These are phyloP conservation scores for Notamacropus eugenii DNA, from an alignment of 2,797 vertebrate species.

Conservation along the genomic window DNA sequence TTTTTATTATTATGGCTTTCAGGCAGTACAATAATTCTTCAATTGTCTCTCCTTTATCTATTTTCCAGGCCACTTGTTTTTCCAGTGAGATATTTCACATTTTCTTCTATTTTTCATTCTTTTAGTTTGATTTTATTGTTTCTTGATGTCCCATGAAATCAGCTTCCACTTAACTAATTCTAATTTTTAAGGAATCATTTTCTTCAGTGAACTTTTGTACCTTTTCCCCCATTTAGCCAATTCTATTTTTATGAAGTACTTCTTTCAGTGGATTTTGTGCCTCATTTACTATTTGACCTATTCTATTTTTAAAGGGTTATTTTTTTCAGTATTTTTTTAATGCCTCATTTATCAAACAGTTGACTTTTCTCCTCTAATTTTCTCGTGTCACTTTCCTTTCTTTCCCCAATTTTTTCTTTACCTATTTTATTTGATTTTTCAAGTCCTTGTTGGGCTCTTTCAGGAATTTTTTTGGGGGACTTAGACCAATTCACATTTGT, in stretches of 20 bases:
- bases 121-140: neutral
- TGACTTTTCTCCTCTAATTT: neutral
- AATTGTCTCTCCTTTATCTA: neutral
- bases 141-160: neutral
- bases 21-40: neutral
- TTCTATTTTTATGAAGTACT: neutral
- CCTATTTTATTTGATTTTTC: neutral
- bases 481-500: neutral
- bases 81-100: neutral
- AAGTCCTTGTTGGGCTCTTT: neutral
- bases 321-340: no score
- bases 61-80: neutral
- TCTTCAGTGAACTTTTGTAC: neutral
- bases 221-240: neutral
- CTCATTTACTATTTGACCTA: no score
- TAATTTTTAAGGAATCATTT: neutral
- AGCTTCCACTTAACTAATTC: neutral
- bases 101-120: neutral
- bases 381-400: neutral
- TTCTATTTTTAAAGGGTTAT: no score
- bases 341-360: no score
- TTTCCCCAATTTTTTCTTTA: neutral
- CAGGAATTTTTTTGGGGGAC: neutral
- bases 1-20: neutral
- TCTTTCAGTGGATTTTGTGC: no score